Conservation (phyloP, 2,797 vertebrate genomes). For the Tangara arthus region DNA sequence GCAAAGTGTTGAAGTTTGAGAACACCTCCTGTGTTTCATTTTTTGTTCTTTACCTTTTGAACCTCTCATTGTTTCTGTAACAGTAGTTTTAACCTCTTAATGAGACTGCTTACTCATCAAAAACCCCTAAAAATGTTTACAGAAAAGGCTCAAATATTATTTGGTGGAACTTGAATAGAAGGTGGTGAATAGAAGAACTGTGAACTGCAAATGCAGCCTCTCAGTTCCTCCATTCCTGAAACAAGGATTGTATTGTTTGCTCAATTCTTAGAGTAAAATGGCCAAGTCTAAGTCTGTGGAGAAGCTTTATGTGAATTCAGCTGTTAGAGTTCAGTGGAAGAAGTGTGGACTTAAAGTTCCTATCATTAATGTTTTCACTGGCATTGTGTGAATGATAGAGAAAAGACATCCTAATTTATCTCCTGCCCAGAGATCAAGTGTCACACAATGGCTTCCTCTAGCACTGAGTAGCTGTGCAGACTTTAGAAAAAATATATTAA, state of each 20-base stretch:
- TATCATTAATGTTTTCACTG: background rate
- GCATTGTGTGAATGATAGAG: background rate
- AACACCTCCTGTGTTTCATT: background rate
- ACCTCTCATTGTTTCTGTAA: background rate
- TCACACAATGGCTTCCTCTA: background rate
- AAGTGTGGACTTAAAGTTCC: background rate
- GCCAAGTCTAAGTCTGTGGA: background rate
- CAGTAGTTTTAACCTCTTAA: background rate
- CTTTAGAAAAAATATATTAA: background rate
- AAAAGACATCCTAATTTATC: background rate
- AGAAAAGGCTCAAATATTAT: background rate
- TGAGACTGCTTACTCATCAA: background rate
- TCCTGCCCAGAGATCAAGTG: background rate
- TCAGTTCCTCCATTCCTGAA: background rate
- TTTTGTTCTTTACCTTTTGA: background rate
- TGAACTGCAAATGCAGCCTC: background rate
- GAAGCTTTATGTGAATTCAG: background rate
- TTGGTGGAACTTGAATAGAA: background rate
- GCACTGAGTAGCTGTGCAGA: background rate
- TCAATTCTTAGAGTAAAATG: background rate
- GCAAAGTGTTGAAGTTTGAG: background rate
- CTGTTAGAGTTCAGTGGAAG: background rate
- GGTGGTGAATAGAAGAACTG: background rate
- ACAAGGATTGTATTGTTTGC: background rate
- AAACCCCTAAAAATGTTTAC: background rate